phyloP scores from a whole-genome alignment of 1,140 invertebrate genomes.

The Caenorhabditis remanei region DNA sequence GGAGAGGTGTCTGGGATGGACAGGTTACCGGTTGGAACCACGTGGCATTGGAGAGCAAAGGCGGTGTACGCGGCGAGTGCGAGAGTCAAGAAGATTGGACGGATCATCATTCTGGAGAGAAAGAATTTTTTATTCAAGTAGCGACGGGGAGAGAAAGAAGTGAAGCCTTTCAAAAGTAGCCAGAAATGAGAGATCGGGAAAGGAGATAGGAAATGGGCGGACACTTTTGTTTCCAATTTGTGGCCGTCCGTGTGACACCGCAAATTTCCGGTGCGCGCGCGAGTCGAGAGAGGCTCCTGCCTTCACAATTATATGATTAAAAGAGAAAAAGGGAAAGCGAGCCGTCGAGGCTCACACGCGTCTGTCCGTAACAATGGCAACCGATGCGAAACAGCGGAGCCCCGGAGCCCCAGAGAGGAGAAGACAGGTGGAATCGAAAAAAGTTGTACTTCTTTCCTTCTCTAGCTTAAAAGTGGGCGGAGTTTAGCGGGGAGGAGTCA shows the following conservation, averaged over 20 bases:
- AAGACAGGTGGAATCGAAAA: conserved; percentile 21
- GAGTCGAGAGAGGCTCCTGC: neutral
- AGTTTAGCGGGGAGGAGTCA: neutral
- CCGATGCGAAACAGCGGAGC: conserved; percentile 18
- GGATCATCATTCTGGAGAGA: conserved; percentile 30
- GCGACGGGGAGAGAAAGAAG: neutral
- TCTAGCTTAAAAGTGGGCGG: conserved; percentile 14
- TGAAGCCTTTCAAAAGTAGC: conserved; percentile 2
- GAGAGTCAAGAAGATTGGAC: neutral
- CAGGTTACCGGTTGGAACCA: neutral
- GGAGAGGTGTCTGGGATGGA: conserved; percentile 13
- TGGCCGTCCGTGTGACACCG: conserved; percentile 25
- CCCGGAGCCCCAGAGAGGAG: neutral
- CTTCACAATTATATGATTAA: conserved; percentile 48
- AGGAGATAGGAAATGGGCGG: conserved; percentile 21
- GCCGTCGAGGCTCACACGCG: neutral
- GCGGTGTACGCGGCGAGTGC: neutral
- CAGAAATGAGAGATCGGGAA: neutral
- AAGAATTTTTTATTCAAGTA: neutral
- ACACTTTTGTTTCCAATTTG: conserved; percentile 50
- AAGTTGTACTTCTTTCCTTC: conserved; percentile 30
- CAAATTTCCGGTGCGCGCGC: conserved; percentile 43
- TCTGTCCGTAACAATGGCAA: conserved; percentile 35
- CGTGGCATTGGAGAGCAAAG: conserved; percentile 15
- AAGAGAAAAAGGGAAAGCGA: neutral